These are phyloP conservation scores for Mya arenaria DNA, from an alignment of 1,140 invertebrate species.

Conservation along the genomic window DNA sequence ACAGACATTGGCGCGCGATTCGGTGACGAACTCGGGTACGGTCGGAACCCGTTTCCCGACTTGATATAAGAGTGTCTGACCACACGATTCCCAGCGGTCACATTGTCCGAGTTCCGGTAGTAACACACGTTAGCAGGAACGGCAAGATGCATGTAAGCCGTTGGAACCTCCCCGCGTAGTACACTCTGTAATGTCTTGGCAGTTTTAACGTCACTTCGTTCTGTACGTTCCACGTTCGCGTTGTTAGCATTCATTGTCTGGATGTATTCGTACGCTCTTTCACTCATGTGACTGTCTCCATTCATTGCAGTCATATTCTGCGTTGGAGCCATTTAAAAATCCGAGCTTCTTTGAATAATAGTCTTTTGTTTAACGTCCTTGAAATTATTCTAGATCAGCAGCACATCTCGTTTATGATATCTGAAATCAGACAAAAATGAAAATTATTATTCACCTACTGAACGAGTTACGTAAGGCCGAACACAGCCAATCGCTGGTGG, in stretches of 20 bases:
- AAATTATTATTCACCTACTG: too few relatives aligned
- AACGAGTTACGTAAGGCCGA: too few relatives aligned
- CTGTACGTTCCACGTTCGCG: too few relatives aligned
- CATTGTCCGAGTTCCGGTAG: neutral
- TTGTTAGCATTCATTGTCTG: too few relatives aligned
- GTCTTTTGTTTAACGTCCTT: too few relatives aligned
- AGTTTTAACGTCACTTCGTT: constrained; percentile 33
- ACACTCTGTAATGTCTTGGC: constrained; percentile 73
- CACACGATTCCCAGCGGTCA: neutral
- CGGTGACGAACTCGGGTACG: constrained; percentile 6
- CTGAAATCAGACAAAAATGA: too few relatives aligned
- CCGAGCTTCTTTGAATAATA: too few relatives aligned
- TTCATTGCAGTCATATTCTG: constrained; percentile 36
- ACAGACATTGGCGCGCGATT: too few relatives aligned
- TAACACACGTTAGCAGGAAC: neutral
- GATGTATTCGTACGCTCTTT: neutral
- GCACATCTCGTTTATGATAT: too few relatives aligned
- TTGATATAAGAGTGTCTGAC: neutral
- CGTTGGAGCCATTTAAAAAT: constrained; percentile 36
- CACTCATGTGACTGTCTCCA: constrained; percentile 12
- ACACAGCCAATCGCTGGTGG: too few relatives aligned
- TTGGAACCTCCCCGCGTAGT: constrained; percentile 73
- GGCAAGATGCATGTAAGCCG: constrained; percentile 73
- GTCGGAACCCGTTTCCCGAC: neutral
- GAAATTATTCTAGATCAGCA: too few relatives aligned